A percentile compares a stretch with the other conserved stretches of the same genome.
These are phyloP conservation scores for Cyanocitta stelleri DNA, from an alignment of 2,113 vertebrate genomes.

Conservation along the genomic window DNA sequence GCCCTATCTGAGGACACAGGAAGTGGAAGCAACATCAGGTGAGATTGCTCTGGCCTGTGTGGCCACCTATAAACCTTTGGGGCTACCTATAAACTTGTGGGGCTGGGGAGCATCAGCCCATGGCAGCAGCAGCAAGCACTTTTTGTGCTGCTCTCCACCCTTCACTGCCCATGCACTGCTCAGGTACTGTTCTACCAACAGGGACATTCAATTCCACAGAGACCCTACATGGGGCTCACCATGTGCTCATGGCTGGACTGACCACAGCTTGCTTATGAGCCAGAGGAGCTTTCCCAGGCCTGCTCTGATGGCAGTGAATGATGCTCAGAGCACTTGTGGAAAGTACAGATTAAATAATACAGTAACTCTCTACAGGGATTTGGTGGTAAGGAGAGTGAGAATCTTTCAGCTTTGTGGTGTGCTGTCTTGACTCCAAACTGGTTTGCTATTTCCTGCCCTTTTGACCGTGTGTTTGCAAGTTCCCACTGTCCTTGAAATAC, in stretches of 20 bases:
- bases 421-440: background rate
- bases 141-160: background rate
- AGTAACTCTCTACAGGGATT: background rate
- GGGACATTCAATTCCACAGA: background rate
- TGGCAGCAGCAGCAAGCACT: background rate
- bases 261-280: background rate
- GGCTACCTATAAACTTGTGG: background rate
- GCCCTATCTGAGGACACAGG: accelerated
- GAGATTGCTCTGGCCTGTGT: background rate
- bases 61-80: background rate
- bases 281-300: background rate
- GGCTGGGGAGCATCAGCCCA: background rate
- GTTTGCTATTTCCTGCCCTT: background rate
- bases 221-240: background rate
- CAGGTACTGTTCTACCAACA: background rate
- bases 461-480: background rate
- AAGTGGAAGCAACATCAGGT: background rate
- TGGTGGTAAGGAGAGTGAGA: background rate
- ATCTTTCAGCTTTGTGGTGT: background rate
- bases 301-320: background rate
- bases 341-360: background rate
- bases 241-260: accelerated
- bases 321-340: background rate
- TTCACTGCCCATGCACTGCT: accelerated
- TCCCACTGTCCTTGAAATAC: background rate